Evolutionary conservation across 2,113 vertebrate genomes (phyloP).

Genomic region (Lagenorhynchus albirostris): DNA sequence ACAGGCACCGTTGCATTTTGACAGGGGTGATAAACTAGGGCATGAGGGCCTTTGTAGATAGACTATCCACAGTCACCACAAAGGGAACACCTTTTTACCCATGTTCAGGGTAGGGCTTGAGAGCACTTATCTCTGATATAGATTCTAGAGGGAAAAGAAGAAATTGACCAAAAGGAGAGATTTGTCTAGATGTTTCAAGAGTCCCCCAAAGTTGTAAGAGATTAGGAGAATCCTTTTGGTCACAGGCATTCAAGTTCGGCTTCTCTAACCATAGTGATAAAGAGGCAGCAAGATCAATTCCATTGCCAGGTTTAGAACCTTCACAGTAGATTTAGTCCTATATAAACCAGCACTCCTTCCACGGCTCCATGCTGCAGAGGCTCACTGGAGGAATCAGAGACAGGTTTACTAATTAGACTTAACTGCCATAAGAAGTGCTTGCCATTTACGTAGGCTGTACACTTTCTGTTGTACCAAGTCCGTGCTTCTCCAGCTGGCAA

Average conservation of each 20-base stretch:
- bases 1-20: neutral
- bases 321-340: constrained; percentile 16
- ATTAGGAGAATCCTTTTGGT: constrained; percentile 4
- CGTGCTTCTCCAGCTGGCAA: constrained; percentile 38
- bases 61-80: neutral
- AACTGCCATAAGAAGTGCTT: constrained; percentile 9
- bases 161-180: neutral
- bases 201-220: neutral
- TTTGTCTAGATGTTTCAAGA: constrained; percentile 12
- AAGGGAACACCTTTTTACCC: neutral
- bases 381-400: constrained; percentile 26
- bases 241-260: neutral
- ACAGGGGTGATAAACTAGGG: neutral
- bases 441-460: neutral
- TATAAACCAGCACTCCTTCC: neutral
- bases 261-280: constrained; percentile 5
- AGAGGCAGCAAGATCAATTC: neutral
- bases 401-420: neutral
- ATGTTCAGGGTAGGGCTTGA: neutral
- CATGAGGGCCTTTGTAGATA: neutral
- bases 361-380: neutral
- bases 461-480: neutral
- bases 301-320: neutral
- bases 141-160: constrained; percentile 13
- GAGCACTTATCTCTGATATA: neutral